A percentile compares a stretch with the other conserved stretches of the same genome.
These are phyloP conservation scores for Drosophila nr. fundita DNA, from an alignment of 2,888 invertebrate species.

Conservation along the genomic window DNA sequence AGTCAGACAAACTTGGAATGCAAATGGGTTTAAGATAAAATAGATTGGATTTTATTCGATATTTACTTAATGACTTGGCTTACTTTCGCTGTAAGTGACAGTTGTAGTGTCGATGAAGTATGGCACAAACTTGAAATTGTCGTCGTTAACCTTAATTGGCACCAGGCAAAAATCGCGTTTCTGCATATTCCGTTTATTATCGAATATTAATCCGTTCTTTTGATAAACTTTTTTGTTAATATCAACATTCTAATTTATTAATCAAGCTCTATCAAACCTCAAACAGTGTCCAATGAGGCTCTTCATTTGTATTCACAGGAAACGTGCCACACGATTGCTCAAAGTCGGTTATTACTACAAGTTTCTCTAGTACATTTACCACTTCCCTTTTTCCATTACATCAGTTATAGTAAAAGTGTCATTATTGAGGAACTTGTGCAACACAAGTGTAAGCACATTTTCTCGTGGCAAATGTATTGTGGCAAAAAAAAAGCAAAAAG, in stretches of 20 bases:
- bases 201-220: constrained; percentile 13
- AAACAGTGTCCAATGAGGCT: constrained; percentile 29
- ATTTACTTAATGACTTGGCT: not conserved
- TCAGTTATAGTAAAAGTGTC: constrained; percentile 10
- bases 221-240: not conserved
- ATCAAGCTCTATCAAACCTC: constrained; percentile 11
- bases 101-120: not conserved
- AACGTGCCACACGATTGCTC: constrained; percentile 17
- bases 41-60: not conserved
- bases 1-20: constrained; percentile 86
- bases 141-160: not conserved
- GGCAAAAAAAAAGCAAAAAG: not conserved
- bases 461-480: constrained; percentile 50
- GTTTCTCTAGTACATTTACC: constrained; percentile 1
- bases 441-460: constrained; percentile 77
- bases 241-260: not conserved
- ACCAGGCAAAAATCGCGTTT: constrained; percentile 16
- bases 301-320: not conserved
- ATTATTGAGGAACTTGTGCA: constrained; percentile 38
- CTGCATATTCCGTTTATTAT: not conserved
- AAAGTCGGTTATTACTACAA: constrained; percentile 1
- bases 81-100: not conserved
- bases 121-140: constrained; percentile 4
- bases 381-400: not conserved
- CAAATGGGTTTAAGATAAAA: not conserved